Conservation (phyloP, 2,888 invertebrate species). For the Chrysolina americana region DNA sequence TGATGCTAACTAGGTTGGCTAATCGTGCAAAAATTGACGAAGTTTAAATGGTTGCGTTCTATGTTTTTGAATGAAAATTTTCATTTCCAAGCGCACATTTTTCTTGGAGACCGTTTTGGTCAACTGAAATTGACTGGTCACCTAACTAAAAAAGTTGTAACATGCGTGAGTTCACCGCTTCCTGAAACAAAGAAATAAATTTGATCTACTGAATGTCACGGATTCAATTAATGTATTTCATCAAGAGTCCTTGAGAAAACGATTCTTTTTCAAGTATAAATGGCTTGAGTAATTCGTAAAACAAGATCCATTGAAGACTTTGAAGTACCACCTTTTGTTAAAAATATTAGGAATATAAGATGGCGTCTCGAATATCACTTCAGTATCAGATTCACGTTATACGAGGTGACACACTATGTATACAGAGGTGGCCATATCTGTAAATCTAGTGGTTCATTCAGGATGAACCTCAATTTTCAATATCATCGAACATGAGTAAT, state of each 20-base stretch:
- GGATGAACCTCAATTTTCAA: too few relatives aligned
- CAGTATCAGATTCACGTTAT: slow-evolving; percentile 58
- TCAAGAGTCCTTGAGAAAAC: slow-evolving; percentile 22
- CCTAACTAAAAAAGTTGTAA: too few relatives aligned
- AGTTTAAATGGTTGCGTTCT: too few relatives aligned
- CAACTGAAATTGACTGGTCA: too few relatives aligned
- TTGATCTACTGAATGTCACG: not conserved
- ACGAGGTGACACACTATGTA: slow-evolving; percentile 34
- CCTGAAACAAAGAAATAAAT: not conserved
- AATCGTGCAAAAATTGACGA: too few relatives aligned
- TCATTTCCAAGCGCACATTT: too few relatives aligned
- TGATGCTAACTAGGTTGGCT: too few relatives aligned
- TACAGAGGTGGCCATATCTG: too few relatives aligned
- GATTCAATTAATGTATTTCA: slow-evolving; percentile 3
- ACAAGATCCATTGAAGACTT: slow-evolving; percentile 57
- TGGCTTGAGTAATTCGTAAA: slow-evolving; percentile 48
- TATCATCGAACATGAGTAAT: too few relatives aligned
- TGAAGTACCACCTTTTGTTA: slow-evolving; percentile 57
- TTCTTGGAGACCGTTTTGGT: too few relatives aligned
- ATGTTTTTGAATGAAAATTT: too few relatives aligned
- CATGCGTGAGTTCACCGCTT: not conserved
- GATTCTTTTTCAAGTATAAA: slow-evolving; percentile 49
- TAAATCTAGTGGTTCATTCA: too few relatives aligned
- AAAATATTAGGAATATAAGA: slow-evolving; percentile 54
- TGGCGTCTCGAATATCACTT: slow-evolving; percentile 56